These are phyloP conservation scores for Plectropomus leopardus DNA, from an alignment of 2,113 vertebrate genomes.

Conservation along the genomic window DNA sequence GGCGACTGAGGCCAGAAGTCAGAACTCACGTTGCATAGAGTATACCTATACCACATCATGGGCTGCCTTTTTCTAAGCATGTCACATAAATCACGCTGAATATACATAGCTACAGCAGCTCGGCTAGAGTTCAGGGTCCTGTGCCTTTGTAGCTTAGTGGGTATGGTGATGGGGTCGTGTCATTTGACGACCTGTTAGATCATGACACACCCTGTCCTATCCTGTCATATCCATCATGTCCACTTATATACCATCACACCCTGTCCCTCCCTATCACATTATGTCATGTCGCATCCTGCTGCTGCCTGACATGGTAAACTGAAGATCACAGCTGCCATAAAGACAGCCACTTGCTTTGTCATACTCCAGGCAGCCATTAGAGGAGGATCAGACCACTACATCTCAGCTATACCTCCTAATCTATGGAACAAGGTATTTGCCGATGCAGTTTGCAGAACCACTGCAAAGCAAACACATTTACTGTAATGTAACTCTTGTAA, in stretches of 20 bases:
- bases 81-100: background rate
- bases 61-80: background rate
- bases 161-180: background rate
- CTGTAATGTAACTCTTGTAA: conserved; percentile 82
- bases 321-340: conserved; percentile 2
- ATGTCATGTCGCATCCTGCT: conserved; percentile 1
- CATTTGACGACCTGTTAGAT: conserved; percentile 16
- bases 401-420: conserved; percentile 55
- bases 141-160: background rate
- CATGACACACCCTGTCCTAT: background rate
- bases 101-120: background rate
- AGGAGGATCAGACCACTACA: conserved; percentile 21
- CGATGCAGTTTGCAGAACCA: conserved; percentile 58
- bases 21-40: background rate
- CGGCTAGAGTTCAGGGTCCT: background rate
- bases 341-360: conserved; percentile 17
- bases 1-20: background rate
- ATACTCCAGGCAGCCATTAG: background rate
- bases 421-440: conserved; percentile 72
- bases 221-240: background rate
- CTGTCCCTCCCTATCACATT: background rate
- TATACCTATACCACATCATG: too few relatives aligned
- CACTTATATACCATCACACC: background rate
- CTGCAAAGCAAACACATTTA: conserved; percentile 82
- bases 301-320: conserved; percentile 18